Base-by-base conservation (phyloP, 53 echinoderm and acorn worm species). In the Temnopleurus reevesii region DNA sequence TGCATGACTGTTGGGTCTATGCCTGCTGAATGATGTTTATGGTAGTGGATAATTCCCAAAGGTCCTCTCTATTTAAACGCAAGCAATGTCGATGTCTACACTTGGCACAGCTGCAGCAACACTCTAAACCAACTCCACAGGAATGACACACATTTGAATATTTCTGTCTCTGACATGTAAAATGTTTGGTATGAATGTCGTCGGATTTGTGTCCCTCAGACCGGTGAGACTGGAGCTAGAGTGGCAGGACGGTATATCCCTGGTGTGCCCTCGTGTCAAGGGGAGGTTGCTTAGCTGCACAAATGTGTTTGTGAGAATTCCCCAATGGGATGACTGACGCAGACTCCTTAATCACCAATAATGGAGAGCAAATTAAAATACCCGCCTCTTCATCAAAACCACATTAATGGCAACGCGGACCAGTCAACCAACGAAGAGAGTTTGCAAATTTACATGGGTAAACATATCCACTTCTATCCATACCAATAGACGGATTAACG, bases 331-430 rank as follows among this genome's bases (percentile, higher is more conserved):
- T 33, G 33, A 31, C 13, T 63, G 63, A 63, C 63, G 63, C 63
- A 63, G 63, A 63, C 1, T 63, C 63, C 31, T 63, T 63, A 63
- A 63, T 63, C 63, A 63, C 34, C 63, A 63, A 63, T 63, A 63
- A 63, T 63, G 31, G 63, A 17, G 63, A 63, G 34, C 63, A 63
- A 63, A 63, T 63, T 63, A 63, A 63, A 63, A 63, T 5, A 4
- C 33, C 63, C 63, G 63, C 63, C 63, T 63, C 63, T 63, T 63
- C 63, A 63, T 63, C 63, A 63, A 63, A 63, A 63, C 15, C 63
- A 63, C 63, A 33, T 63, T 34, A 63, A 63, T 63, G 63, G 31
- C 30, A 63, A 63, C 63, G 13, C 15, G 5, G 63, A 63, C 30
- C 63, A 33, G 63, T 63, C 63, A 63, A 12, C 63, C 63, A 63